Evolutionary conservation across 2,797 vertebrate genomes (phyloP), one percentile per base, ranked within the genome.

Genomic region (Strix occidentalis): DNA sequence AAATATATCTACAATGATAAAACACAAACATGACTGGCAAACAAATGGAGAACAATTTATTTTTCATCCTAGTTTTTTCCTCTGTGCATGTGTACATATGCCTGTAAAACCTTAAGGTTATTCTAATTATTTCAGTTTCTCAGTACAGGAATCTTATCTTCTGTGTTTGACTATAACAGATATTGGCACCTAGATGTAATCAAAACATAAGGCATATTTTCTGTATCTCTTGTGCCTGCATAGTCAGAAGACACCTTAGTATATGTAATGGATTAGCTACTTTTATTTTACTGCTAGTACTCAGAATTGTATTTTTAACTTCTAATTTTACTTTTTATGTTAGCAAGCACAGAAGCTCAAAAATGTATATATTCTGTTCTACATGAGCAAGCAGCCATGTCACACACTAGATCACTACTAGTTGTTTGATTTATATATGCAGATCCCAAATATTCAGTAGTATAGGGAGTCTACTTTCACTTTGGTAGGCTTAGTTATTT

Each of bases 51-150:
- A 63, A 26, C 2, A 39, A 35, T 17, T 64, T 58, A 35, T 17
- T 64, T 58, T 46, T 50, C 4, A 9, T 29, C 16, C 4, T 35
- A 19, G 3, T n/a, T 48, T 66, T 84, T 64, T 77, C 10, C 16
- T 54, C 2, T 39, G 2, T 43, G 5, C 0, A 0, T 29, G 3
- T 48, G 4, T 26, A 39, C 11, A 54, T 33, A 66, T 14, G 4
- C 6, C 21, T 75, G 9, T 68, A 58, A 74, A 80, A 68, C 4
- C 2, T 77, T 39, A 51, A 35, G 9, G 4, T 25, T 85, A 31
- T 60, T 85, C 8, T 50, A 39, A 20, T 21, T 3, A 81, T 29
- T 75, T 86, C 13, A 35, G 7, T 90, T 93, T 78, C 31, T 92
- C 24, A 45, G 9, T 66, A 21, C 2, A 19, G 21, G 4, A 54